These are phyloP conservation scores for Chiroxiphia lanceolata DNA, from an alignment of 2,797 vertebrate species.

Conservation along the genomic window DNA sequence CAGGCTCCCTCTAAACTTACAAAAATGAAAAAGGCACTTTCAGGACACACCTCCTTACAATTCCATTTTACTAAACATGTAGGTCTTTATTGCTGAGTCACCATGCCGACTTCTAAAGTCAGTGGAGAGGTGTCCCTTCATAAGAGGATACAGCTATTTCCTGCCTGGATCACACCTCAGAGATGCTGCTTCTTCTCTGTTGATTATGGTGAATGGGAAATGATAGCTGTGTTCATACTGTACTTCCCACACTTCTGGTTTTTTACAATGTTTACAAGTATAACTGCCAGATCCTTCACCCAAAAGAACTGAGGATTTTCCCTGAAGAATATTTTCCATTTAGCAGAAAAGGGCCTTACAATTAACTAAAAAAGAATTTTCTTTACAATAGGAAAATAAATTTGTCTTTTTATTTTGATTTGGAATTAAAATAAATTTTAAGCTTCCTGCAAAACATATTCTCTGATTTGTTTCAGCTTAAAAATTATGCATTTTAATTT, in stretches of 20 bases:
- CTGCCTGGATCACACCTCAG: neutral
- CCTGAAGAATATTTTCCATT: neutral
- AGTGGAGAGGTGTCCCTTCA: neutral
- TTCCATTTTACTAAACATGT: neutral
- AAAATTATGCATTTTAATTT: neutral
- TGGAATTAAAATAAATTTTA: neutral
- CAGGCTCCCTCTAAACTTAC: neutral
- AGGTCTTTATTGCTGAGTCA: neutral
- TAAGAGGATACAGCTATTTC: rapidly evolving
- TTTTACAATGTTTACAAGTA: neutral
- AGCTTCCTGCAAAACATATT: neutral
- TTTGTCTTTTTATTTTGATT: neutral
- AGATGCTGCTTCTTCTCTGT: neutral
- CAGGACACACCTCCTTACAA: neutral
- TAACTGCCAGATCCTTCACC: neutral
- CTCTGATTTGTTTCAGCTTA: neutral
- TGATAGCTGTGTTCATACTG: neutral
- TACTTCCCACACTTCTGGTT: neutral
- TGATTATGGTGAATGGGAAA: neutral
- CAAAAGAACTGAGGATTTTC: neutral
- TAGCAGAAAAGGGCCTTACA: neutral
- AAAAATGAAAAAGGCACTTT: neutral
- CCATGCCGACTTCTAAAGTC: neutral
- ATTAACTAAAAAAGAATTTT: neutral
- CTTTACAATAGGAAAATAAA: neutral